Base-by-base conservation (phyloP, 2,888 invertebrate species). In the Phorcus lineatus region DNA sequence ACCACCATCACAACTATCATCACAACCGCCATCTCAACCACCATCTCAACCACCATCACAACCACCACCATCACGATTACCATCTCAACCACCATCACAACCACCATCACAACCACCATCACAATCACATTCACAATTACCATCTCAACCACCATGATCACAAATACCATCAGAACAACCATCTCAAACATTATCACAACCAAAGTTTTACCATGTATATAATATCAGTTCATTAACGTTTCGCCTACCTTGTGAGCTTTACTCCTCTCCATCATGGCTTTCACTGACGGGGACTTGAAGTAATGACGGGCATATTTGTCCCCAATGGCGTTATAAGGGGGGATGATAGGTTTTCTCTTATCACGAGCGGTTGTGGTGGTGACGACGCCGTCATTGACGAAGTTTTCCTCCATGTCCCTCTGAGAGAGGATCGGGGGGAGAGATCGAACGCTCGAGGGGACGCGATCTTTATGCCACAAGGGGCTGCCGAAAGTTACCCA, bases 291-390 rank as follows among this genome's bases (percentile, higher is more conserved):
- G 3, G 88, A 90, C 81, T 86, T 82, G 84, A 91, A 91, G 81
- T 91, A 91, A 28, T 88, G 86, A 52, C 83, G 82, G n/a, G 89
- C 88, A 81, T 86, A 87, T 77, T 82, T 86, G 80, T 91, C 92
- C 4, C 82, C 78, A 31, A 85, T 81, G 13, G 90, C 91, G 74
- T 90, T 84, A 80, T 92, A 92, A 6, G 85, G 85, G 0, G 92
- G 91, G 40, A 92, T 91, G 57, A 91, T 90, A 9, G 91, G 90
- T 24, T 83, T 84, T 70, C 84, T 87, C 70, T 87, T 86, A 74
- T 31, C 53, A 22, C 40, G 67, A 40, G 62, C 47, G n/a, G 31
- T 70, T 24, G 55, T 31, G 24, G 66, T 28, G n/a, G 79, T 81
- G 31, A 67, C 55, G n/a, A 85, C 78, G 22, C 87, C 90, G 62